Base-by-base conservation (phyloP, 2,888 invertebrate species). In the Epicampocera succincta region DNA sequence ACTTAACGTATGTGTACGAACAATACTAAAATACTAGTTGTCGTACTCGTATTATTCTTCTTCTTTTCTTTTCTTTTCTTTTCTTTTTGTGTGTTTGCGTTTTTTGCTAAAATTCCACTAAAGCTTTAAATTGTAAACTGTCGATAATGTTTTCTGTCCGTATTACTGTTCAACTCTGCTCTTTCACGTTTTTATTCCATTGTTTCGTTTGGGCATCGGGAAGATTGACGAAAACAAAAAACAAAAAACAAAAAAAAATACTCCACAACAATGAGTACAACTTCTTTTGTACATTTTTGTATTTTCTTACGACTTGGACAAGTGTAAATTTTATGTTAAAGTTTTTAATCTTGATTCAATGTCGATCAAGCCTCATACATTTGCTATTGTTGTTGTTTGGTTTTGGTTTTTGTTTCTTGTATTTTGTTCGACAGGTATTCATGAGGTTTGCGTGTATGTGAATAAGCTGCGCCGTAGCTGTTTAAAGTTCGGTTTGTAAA, bases 281-380 rank as follows among this genome's bases (percentile, higher is more conserved):
- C 17, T n/a, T 63, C 33, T 68, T n/a, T 3, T 50, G n/a, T 19
- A 13, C 3, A 19, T 12, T 44, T 11, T 60, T 75, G 65, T 68
- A 63, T 52, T 52, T 73, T 66, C 46, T 60, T 73, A 44, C 12
- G 65, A 40, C 60, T 60, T 44, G 60, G 63, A 75, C 85, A 87
- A 88, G 88, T 88, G 88, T 87, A 88, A 86, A 87, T 87, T 87
- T 87, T 88, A 87, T 87, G 87, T 87, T 84, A 83, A 85, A 71
- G 72, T 73, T 72, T 72, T 84, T 85, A 84, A 86, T 86, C 85
- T 86, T 85, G 85, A 85, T 85, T 83, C 85, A 84, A 84, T 85
- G 85, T 85, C 85, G 85, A 85, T 85, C 85, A 84, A 75, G 75
- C 78, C 78, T 83, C 80, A 73, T 66, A 38, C 61, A 21, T 72